Evolutionary conservation across 2,113 vertebrate genomes (phyloP).

Genomic region (Rhadina sibilatrix): DNA sequence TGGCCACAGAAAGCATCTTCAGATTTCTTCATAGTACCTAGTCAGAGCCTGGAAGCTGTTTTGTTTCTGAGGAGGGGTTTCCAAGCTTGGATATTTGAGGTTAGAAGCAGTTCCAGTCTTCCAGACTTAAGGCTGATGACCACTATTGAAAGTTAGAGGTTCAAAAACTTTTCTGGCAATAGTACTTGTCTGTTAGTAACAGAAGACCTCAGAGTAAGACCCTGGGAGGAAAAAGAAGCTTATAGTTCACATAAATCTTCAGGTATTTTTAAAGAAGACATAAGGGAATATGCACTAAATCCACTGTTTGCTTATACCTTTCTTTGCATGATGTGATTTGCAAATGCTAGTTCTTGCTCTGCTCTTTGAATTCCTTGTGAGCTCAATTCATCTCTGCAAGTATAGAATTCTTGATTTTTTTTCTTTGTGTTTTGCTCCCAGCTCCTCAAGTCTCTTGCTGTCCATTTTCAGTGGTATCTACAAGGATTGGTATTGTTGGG

Average conservation of each 20-base stretch:
- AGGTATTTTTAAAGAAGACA: neutral
- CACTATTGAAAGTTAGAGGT: neutral
- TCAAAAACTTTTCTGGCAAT: neutral
- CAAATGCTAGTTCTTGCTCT: neutral
- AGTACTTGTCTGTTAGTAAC: neutral
- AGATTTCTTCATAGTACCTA: neutral
- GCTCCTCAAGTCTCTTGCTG: neutral
- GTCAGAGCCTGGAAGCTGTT: neutral
- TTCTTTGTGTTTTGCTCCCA: neutral
- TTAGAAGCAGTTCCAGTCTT: neutral
- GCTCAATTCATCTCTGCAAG: neutral
- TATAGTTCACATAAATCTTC: neutral
- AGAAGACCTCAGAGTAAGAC: neutral
- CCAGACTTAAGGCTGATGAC: rapidly evolving
- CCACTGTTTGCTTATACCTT: neutral
- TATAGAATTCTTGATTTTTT: neutral
- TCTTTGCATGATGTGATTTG: neutral
- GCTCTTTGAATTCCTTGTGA: neutral
- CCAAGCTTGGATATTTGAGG: neutral
- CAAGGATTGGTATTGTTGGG: neutral
- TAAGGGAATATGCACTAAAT: neutral
- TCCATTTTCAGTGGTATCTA: neutral
- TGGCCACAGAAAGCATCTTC: neutral
- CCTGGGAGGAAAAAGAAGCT: neutral
- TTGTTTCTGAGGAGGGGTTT: constrained; percentile 2